These are phyloP conservation scores for Scytalopus superciliaris DNA, from an alignment of 2,113 vertebrate species.

Conservation along the genomic window DNA sequence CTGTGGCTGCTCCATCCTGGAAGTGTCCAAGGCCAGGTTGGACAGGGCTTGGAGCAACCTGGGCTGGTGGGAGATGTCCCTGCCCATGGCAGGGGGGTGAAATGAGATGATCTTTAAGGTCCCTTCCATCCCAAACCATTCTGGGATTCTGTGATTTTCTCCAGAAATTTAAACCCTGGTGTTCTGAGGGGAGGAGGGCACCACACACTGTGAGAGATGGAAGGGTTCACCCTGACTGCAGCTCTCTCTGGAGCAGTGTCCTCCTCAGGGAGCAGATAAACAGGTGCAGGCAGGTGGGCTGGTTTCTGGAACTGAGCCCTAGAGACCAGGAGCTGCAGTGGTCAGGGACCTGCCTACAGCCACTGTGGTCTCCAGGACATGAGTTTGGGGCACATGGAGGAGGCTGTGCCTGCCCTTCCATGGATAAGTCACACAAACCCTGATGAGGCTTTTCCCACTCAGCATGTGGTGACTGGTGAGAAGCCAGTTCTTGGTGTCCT, in stretches of 20 bases:
- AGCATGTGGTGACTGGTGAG: background rate
- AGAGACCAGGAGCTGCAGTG: background rate
- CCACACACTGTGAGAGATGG: background rate
- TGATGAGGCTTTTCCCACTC: background rate
- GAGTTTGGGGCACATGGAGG: background rate
- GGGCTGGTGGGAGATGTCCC: background rate
- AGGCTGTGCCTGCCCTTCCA: background rate
- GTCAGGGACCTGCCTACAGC: background rate
- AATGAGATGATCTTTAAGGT: background rate
- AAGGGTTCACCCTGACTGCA: background rate
- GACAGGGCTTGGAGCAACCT: accelerated
- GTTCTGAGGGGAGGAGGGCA: background rate
- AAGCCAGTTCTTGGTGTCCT: background rate
- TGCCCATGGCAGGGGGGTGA: background rate
- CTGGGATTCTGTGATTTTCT: background rate
- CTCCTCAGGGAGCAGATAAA: background rate
- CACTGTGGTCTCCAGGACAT: background rate
- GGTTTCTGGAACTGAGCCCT: background rate
- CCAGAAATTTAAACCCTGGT: background rate
- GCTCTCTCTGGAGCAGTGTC: background rate
- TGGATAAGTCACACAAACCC: background rate
- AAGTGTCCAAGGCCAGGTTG: background rate
- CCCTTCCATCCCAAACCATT: background rate
- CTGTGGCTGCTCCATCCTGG: background rate
- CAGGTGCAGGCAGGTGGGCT: no score